Evolutionary conservation across 2,113 vertebrate species (phyloP).

Genomic region (Xiphias gladius): DNA sequence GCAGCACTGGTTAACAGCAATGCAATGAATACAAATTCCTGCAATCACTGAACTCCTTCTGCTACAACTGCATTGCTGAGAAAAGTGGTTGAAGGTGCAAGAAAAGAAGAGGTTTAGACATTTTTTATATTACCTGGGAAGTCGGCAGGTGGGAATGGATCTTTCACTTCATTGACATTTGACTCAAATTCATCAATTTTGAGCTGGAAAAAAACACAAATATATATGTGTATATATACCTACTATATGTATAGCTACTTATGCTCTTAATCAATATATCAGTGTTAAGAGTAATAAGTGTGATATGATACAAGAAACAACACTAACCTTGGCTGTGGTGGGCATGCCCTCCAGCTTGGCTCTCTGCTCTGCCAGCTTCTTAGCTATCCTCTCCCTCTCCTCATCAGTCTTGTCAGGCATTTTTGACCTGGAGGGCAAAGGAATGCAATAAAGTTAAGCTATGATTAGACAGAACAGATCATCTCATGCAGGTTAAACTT

Average conservation of each 20-base stretch:
- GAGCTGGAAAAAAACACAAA: conserved; percentile 83
- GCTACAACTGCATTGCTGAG: neutral
- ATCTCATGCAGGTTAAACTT: neutral
- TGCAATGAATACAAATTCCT: conserved; percentile 40
- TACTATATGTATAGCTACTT: neutral
- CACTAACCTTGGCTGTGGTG: conserved; percentile 93
- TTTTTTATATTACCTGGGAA: conserved; percentile 91
- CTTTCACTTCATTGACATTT: conserved; percentile 97
- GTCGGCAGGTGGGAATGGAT: conserved; percentile 97
- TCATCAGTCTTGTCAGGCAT: conserved; percentile 93
- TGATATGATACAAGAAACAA: conserved; percentile 14
- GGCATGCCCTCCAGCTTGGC: conserved; percentile 93
- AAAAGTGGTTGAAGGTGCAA: neutral
- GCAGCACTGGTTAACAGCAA: conserved; percentile 39
- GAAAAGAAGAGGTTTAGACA: neutral
- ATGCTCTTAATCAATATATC: neutral
- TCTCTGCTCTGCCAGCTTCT: conserved; percentile 94
- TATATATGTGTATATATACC: neutral
- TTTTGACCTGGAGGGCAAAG: conserved; percentile 82
- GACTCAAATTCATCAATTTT: conserved; percentile 99
- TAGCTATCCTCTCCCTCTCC: conserved; percentile 88
- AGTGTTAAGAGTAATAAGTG: neutral
- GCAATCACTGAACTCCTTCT: conserved; percentile 7
- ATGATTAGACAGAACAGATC: neutral
- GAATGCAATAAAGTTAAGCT: neutral